These are phyloP conservation scores for Eulemur albifrons DNA, from an alignment of 2,797 vertebrate species.

Conservation along the genomic window DNA sequence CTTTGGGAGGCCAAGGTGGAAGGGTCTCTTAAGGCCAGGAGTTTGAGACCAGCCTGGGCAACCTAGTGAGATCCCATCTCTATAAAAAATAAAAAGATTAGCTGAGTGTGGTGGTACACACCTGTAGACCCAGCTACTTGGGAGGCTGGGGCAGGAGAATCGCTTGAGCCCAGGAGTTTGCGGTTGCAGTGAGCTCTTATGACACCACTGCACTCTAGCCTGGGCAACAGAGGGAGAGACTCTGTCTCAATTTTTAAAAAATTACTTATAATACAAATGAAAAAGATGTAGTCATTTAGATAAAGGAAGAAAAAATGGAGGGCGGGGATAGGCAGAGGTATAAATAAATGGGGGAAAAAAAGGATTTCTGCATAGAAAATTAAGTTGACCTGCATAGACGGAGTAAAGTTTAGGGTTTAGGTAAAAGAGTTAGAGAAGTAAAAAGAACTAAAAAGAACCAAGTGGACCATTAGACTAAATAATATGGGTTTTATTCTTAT, in stretches of 20 bases:
- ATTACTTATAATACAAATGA: background rate
- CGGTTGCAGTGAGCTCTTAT: background rate
- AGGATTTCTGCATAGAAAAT: background rate
- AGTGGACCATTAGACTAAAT: background rate
- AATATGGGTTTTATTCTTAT: background rate
- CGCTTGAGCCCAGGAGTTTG: background rate
- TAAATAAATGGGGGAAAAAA: background rate
- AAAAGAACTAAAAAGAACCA: background rate
- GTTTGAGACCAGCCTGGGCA: background rate
- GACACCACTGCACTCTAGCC: background rate
- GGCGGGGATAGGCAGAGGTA: rapidly evolving
- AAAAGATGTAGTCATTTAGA: background rate
- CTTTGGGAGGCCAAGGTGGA: background rate
- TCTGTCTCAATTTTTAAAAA: too few species aligned
- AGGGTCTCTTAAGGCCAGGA: background rate
- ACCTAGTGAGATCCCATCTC: background rate
- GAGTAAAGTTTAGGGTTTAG: background rate
- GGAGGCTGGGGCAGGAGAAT: background rate
- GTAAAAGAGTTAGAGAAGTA: background rate
- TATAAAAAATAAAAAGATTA: background rate
- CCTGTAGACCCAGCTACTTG: too few species aligned
- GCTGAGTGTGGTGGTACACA: background rate
- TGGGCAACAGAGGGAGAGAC: background rate
- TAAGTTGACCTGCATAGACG: background rate
- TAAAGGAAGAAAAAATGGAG: background rate